Evolutionary conservation across 2,113 vertebrate species (phyloP).

Genomic region (Anseranas semipalmata): DNA sequence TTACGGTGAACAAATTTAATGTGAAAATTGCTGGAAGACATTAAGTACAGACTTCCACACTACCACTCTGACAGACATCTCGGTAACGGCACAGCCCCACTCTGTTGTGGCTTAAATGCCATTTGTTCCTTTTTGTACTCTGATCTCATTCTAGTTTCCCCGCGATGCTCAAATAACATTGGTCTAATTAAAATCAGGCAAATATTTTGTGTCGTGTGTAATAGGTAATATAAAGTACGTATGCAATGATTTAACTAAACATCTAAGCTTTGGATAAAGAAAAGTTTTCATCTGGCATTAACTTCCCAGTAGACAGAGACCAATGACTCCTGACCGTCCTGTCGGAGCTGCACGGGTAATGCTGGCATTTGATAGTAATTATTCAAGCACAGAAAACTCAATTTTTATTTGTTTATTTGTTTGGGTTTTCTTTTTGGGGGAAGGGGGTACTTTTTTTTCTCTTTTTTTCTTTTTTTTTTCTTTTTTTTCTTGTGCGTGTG

Average conservation of each 20-base stretch:
- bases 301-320: neutral
- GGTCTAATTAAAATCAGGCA: slow-evolving; percentile 69
- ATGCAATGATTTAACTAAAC: slow-evolving; percentile 55
- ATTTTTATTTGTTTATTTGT: neutral
- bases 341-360: neutral
- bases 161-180: slow-evolving; percentile 10
- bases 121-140: neutral
- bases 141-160: slow-evolving; percentile 37
- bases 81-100: neutral
- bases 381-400: neutral
- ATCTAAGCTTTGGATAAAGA: slow-evolving; percentile 52
- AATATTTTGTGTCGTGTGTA: slow-evolving; percentile 70
- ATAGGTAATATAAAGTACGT: slow-evolving; percentile 68
- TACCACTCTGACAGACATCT: neutral
- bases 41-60: neutral
- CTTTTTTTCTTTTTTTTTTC: neutral
- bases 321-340: neutral
- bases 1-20: neutral
- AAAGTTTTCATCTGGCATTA: slow-evolving; percentile 47
- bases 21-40: neutral
- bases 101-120: neutral
- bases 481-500: neutral
- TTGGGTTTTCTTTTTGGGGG: neutral
- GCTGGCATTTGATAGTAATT: neutral
- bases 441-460: no score